Evolutionary conservation across 1,140 invertebrate species (phyloP).

Genomic region (Andrena cerasifolii): DNA sequence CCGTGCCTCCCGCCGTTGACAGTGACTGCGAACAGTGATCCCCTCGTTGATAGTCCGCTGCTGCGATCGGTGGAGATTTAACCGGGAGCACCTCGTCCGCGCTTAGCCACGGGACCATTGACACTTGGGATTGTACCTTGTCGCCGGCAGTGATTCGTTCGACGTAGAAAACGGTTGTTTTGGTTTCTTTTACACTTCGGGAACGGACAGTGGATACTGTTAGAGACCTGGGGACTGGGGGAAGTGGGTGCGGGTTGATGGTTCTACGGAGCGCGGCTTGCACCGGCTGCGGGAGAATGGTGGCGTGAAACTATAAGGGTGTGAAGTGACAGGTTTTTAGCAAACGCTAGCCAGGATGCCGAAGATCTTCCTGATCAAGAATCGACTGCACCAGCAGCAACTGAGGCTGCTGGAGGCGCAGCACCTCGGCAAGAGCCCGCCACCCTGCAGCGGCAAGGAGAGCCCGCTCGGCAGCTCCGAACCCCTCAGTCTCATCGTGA

Average conservation of each 20-base stretch:
- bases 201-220: not conserved
- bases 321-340: conserved; percentile 51
- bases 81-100: too few species aligned
- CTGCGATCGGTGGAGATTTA: too few species aligned
- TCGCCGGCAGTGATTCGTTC: not conserved
- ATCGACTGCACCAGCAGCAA: conserved; percentile 94
- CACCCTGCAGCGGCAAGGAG: conserved; percentile 75
- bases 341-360: conserved; percentile 85
- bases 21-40: conserved; percentile 15
- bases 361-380: conserved; percentile 95
- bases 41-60: too few species aligned
- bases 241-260: conserved; percentile 25
- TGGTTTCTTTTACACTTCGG: not conserved
- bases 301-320: conserved; percentile 37
- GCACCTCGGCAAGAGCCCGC: conserved; percentile 82
- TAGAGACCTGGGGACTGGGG: not conserved
- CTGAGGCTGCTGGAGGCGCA: conserved; percentile 90
- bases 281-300: conserved; percentile 35
- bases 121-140: not conserved
- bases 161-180: not conserved
- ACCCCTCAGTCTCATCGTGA: conserved; percentile 81
- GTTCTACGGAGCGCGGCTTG: conserved; percentile 16
- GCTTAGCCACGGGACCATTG: not conserved
- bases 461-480: conserved; percentile 76
- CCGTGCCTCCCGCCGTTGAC: not conserved